These are phyloP conservation scores for human (Homo sapiens) DNA, from an alignment of 2,113 vertebrate genomes.

Conservation along the genomic window DNA sequence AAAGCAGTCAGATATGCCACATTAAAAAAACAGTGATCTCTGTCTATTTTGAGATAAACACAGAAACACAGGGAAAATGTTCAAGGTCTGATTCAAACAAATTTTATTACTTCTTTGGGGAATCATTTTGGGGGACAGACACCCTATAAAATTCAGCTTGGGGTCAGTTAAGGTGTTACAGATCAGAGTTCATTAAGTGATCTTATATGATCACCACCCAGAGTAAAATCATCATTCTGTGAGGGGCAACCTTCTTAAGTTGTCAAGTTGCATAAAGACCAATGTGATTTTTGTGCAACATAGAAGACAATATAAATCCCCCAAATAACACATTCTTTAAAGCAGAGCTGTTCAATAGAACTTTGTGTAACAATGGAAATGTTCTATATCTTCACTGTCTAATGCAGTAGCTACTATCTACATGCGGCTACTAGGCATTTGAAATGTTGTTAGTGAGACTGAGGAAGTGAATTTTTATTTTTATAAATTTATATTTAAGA, in stretches of 20 bases:
- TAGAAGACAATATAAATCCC: background rate
- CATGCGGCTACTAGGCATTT: background rate
- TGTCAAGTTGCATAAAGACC: background rate
- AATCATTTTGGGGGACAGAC: slow-evolving; percentile 23
- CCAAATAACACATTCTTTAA: background rate
- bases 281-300: slow-evolving; percentile 8
- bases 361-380: background rate
- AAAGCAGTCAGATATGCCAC: background rate
- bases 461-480: background rate
- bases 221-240: background rate
- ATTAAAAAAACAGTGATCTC: slow-evolving; percentile 10
- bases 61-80: slow-evolving; percentile 31
- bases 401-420: background rate
- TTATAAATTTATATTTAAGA: slow-evolving; percentile 24
- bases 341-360: background rate
- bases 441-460: background rate
- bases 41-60: slow-evolving; percentile 38
- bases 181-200: background rate
- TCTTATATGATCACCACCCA: background rate
- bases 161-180: background rate
- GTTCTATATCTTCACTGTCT: background rate
- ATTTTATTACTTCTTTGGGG: background rate
- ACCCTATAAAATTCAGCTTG: background rate
- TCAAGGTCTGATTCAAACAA: slow-evolving; percentile 22
- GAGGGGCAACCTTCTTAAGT: background rate